Base-by-base conservation (phyloP, 2,113 vertebrate genomes). In the Cyrtonyx montezumae region DNA sequence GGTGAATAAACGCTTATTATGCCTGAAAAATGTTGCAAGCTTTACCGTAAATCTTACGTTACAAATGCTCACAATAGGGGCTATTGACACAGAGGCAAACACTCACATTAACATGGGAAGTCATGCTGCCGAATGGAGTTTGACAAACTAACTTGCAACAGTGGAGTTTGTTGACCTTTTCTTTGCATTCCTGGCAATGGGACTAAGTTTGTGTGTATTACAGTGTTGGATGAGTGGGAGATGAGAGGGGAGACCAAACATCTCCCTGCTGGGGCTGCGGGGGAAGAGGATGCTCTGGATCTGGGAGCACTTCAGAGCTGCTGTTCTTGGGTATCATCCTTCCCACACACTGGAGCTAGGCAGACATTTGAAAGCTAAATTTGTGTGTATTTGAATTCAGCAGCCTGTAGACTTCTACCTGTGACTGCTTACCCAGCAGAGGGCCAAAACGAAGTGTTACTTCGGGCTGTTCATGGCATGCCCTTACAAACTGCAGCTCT, bases 1-100 rank as follows among this genome's bases (percentile, higher is more conserved):
- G 93, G 95, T 83, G 92, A 95, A 92, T 93, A 97, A 96, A 95
- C 1, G 96, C 97, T 97, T 93, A 62, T 94, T 97, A 96, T 97
- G 96, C 94, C 94, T 94, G 95, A 97, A 96, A 94, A 95, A 95
- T 88, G 93, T 93, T 84, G 86, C 84, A n/a, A 42, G 67, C 68
- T 96, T 97, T 96, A 94, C 96, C 93, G 94, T 97, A 96, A 97
- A 94, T 97, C 96, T 96, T 94, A 91, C 37, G 88, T 84, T 95
- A 96, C 95, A 96, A 90, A 97, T 96, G 95, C 88, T 63, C 82
- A 97, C 96, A 97, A 96, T 97, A 30, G 95, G 88, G 80, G 84
- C 84, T 94, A 95, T 96, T 96, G 97, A 97, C 96, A 95, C 74
- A 63, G 91, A 73, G 89, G 96, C 92, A 96, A 97, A 96, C 94